Base-by-base conservation (phyloP, 2,797 vertebrate genomes). In the Diceros bicornis region DNA sequence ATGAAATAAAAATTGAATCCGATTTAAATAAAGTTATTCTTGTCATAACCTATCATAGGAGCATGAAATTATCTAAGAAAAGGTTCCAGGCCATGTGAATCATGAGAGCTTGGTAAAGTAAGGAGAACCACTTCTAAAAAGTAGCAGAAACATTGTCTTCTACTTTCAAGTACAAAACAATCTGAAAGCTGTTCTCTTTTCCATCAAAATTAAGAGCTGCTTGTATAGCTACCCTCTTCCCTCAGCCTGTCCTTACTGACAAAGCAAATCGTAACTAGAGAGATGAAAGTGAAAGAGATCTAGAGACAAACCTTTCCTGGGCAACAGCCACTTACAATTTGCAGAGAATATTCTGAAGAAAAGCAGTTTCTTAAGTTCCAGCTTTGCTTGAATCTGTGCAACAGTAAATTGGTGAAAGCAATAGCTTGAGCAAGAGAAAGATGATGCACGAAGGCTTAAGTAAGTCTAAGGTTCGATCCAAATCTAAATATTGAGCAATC, bases 1-100 rank as follows among this genome's bases (percentile, higher is more conserved):
- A 37, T 72, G 21, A 96, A 84, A 74, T 72, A 75, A 96, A 96
- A 85, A 62, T 18, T 84, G 44, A 95, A 94, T 75, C 14, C 32
- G 68, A 29, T 88, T 87, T 57, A 61, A 82, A 44, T 66, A 50
- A 92, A 94, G 10, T 88, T 64, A 57, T 93, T 95, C 21, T 90
- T 88, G 7, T 83, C 75, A 95, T 83, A 85, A 92, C n/a, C 37
- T 83, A 78, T 61, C 55, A 52, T n/a, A 75, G 23, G 13, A 84
- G 23, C 25, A 62, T 50, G 34, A 85, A 85, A 85, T 41, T 64
- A 12, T 78, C 34, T 69, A 84, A 95, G 84, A 85, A 85, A 95
- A 85, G 66, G 6, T 29, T 89, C 14, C 17, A 82, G 55, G 29
- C 29, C 55, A 44, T 14, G 1, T 59, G 21, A 16, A 2, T 74